phyloP scores from a whole-genome alignment of 2,113 vertebrate genomes.

The Percopsis transmontana region DNA sequence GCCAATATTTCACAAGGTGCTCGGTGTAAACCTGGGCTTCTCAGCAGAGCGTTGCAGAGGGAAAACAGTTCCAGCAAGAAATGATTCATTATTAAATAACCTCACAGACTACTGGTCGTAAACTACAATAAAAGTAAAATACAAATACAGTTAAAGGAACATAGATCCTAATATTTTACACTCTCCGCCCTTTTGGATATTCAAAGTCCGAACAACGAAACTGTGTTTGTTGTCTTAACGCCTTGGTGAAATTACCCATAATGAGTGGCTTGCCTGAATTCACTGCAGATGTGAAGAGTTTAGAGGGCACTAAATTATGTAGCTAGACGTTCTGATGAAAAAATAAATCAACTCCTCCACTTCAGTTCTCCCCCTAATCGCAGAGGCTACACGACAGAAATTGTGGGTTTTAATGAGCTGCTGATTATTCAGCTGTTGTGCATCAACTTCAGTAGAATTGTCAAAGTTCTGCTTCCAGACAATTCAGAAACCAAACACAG shows the following conservation, averaged over 20 bases:
- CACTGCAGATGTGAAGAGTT: conserved; percentile 4
- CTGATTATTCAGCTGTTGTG: conserved; percentile 51
- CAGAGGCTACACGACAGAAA: conserved; percentile 32
- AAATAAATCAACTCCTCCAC: conserved; percentile 25
- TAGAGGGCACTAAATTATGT: conserved; percentile 32
- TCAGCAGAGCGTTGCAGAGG: no score
- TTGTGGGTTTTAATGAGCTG: conserved; percentile 53
- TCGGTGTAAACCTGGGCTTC: no score
- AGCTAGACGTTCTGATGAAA: conserved; percentile 27
- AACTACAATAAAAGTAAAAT: no score
- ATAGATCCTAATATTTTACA: no score
- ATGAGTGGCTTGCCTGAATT: conserved; percentile 4
- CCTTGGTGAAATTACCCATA: conserved; percentile 17
- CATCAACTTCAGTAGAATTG: conserved; percentile 52
- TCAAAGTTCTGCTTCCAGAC: conserved; percentile 46
- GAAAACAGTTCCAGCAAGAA: not conserved
- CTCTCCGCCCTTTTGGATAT: no score
- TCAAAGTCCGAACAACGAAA: not conserved
- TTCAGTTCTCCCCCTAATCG: conserved; percentile 44
- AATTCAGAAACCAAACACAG: conserved; percentile 55
- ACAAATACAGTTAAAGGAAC: no score
- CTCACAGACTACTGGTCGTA: not conserved
- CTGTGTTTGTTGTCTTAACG: conserved; percentile 9
- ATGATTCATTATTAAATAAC: not conserved
- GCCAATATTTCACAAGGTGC: no score